Evolutionary conservation across 2,888 invertebrate genomes (phyloP), one percentile per base, ranked within the genome.

Genomic region (Spodoptera littoralis): DNA sequence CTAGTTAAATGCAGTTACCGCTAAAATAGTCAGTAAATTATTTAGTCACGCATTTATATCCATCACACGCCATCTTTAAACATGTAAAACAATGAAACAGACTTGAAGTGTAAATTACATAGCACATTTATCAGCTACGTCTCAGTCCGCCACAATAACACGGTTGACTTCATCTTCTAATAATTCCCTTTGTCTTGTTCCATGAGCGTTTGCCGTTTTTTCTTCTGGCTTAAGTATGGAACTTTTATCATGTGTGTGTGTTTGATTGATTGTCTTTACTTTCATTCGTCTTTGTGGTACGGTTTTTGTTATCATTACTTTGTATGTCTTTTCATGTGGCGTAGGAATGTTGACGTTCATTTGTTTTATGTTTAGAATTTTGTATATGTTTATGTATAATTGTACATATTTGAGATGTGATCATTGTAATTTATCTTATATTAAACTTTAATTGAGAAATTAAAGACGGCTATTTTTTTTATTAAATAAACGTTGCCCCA

Each of bases 101-200:
- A 89, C 86, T 82, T 82, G 85, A 84, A 74, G 90, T 91, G 92
- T 93, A 93, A 93, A 93, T 93, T 92, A 93, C 92, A 86, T 84
- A 84, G 81, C 81, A 80, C 93, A 92, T 93, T 90, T 88, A 93
- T 93, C 93, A 92, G 87, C 74, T 70, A 78, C 76, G 88, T 88
- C 89, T 83, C 84, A 82, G 82, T 73, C 84, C 86, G 88, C 90
- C 89, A 91, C 93, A 92, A 94, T 94, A 92, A 93, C 88, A 91
- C 86, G 93, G 92, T 92, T 93, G 93, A 93, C 93, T 94, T 93
- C 93, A 94, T 94, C 91, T 91, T 92, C 89, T 87, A 92, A 94
- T 93, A 92, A 94, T 94, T 93, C 89, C 88, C 94, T 94, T 94
- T 94, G 94, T 94, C 92, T 89, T 88, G 87, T 88, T 86, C 86